Percentiles rank a stretch among this genome's conserved stretches.
phyloP scores from a whole-genome alignment of 2,113 vertebrate genomes.

The Suncus etruscus region DNA sequence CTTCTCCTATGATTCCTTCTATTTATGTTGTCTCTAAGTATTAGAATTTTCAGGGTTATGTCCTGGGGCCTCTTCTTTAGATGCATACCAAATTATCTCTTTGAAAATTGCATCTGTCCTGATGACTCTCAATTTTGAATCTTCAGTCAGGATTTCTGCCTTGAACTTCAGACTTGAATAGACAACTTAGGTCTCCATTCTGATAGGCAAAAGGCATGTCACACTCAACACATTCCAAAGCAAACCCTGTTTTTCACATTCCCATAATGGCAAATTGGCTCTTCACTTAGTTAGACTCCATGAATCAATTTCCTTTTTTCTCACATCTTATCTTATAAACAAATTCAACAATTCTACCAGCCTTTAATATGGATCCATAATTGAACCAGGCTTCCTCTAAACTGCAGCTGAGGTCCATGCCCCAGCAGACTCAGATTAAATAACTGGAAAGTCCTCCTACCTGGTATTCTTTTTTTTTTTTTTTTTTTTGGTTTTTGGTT shows the following conservation, averaged over 20 bases:
- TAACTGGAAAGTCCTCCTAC: background rate
- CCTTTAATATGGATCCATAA: background rate
- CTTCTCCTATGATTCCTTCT: background rate
- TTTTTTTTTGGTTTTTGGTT: too few relatives aligned
- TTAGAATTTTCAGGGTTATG: background rate
- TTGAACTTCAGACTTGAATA: background rate
- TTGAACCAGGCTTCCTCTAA: background rate
- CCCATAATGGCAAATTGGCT: background rate
- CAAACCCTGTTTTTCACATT: background rate
- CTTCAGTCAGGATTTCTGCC: background rate
- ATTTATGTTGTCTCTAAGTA: background rate
- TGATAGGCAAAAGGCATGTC: background rate
- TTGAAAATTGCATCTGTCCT: background rate
- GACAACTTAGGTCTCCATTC: background rate
- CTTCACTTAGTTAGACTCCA: background rate
- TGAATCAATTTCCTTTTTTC: background rate
- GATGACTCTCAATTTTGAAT: background rate
- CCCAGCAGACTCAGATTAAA: background rate
- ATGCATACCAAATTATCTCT: background rate
- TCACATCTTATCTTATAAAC: background rate
- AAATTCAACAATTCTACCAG: background rate
- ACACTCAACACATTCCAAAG: background rate
- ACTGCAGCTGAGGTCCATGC: too few relatives aligned
- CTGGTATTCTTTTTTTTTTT: too few relatives aligned
- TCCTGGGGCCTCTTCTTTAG: background rate